Evolutionary conservation across 2,888 invertebrate genomes (phyloP).

Genomic region (Cloeon dipterum): DNA sequence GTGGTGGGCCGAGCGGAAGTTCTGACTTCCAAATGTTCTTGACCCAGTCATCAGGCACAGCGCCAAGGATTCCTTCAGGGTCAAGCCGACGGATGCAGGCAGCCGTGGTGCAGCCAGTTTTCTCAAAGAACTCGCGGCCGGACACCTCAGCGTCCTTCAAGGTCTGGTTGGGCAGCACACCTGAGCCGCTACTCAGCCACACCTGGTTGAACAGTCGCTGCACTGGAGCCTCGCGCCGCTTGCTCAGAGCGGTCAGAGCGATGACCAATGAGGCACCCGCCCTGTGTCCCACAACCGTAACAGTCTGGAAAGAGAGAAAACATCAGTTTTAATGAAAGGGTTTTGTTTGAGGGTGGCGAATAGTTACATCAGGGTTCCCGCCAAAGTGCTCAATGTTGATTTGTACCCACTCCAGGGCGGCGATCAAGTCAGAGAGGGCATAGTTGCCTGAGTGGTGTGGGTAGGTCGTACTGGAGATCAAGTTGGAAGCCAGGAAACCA

Average conservation of each 20-base stretch:
- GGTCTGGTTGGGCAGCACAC: conserved; percentile 31
- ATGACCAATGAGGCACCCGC: conserved; percentile 69
- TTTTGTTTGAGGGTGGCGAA: no score
- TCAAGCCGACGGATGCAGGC: conserved; percentile 21
- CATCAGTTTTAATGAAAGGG: no score
- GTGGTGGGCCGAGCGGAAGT: conserved; percentile 26
- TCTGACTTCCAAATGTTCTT: conserved; percentile 22
- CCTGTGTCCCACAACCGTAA: conserved; percentile 64
- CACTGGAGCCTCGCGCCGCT: neutral
- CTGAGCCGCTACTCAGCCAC: conserved; percentile 60
- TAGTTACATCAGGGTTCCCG: conserved; percentile 35
- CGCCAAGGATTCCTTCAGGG: conserved; percentile 31
- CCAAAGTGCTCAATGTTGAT: conserved; percentile 66
- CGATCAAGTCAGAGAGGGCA: conserved; percentile 56
- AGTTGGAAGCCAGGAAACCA: conserved; percentile 29
- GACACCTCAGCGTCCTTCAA: conserved; percentile 7
- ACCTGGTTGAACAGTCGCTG: neutral
- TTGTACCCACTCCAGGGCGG: conserved; percentile 55
- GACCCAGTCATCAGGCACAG: conserved; percentile 51
- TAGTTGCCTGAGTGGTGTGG: conserved; percentile 67
- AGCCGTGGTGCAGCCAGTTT: conserved; percentile 21
- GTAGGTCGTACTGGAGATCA: conserved; percentile 40
- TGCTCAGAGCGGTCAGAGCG: conserved; percentile 34
- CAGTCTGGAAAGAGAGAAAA: conserved; percentile 19
- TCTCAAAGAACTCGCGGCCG: conserved; percentile 7